Evolutionary conservation across 2,888 invertebrate species (phyloP).

Genomic region (Bembecia ichneumoniformis): DNA sequence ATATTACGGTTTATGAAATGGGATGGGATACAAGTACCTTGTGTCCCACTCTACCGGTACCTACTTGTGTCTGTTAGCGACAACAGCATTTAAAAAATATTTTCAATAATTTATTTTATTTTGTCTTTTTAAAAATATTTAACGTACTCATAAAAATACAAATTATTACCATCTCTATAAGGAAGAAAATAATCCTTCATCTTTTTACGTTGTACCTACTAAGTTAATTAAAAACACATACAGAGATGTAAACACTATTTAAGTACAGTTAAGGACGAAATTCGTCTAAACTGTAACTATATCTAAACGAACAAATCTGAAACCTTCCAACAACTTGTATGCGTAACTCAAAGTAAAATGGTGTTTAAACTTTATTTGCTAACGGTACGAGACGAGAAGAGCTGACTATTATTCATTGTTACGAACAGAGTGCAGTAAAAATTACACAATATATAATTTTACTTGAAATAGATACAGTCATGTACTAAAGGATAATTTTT

Average conservation of each 20-base stretch:
- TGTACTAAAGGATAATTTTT: no score
- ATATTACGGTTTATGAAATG: no score
- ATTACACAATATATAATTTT: background rate
- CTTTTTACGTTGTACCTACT: background rate
- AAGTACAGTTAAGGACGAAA: background rate
- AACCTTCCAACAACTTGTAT: constrained; percentile 3
- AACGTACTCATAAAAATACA: background rate
- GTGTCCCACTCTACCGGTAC: no score
- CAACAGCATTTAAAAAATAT: no score
- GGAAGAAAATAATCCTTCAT: background rate
- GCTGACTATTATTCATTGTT: constrained; percentile 20
- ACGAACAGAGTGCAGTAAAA: constrained; percentile 15
- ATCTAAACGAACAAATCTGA: background rate
- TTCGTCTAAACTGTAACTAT: background rate
- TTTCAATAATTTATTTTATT: no score
- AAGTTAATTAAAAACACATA: background rate
- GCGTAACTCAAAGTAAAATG: constrained; percentile 21
- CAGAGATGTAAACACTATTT: background rate
- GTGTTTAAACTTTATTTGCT: constrained; percentile 26
- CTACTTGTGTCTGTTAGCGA: no score
- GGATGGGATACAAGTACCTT: no score
- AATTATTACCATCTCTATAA: background rate
- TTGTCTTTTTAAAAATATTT: no score
- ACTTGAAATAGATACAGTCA: no score
- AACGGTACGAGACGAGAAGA: constrained; percentile 18